These are phyloP conservation scores for Neopelma chrysocephalum DNA, from an alignment of 2,797 vertebrate species.

Conservation along the genomic window DNA sequence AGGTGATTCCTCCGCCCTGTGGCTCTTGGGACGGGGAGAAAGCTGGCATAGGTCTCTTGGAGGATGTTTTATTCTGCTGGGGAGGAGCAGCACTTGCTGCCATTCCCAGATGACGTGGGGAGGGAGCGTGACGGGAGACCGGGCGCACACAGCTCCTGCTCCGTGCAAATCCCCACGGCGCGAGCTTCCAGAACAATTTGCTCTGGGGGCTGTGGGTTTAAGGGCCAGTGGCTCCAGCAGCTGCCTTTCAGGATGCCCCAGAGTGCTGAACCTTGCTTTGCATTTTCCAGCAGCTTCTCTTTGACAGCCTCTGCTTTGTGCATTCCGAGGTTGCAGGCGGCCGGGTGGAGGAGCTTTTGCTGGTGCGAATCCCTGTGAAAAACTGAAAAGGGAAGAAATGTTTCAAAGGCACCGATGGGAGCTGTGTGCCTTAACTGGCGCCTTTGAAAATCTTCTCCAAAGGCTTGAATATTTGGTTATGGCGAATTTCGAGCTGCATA, in stretches of 20 bases:
- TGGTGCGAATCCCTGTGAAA: background rate
- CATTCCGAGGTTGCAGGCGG: background rate
- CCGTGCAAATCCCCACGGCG: rapidly evolving
- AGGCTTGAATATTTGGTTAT: slow-evolving; percentile 38
- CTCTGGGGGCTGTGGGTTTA: background rate
- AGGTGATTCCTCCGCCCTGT: background rate
- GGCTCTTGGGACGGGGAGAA: background rate
- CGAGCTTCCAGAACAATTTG: background rate
- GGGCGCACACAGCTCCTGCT: background rate
- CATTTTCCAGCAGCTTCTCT: slow-evolving; percentile 26
- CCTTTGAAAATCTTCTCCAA: slow-evolving; percentile 49
- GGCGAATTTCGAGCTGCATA: background rate
- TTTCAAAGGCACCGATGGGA: slow-evolving; percentile 31
- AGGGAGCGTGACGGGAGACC: rapidly evolving
- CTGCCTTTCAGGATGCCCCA: background rate
- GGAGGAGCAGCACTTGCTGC: background rate
- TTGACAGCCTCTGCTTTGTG: slow-evolving; percentile 1
- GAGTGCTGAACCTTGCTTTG: background rate
- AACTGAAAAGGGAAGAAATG: background rate
- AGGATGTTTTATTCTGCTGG: background rate
- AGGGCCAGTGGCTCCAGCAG: rapidly evolving
- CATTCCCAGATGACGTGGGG: rapidly evolving
- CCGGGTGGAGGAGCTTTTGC: slow-evolving; percentile 31
- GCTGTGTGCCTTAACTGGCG: background rate
- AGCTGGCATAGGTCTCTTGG: background rate